These are phyloP conservation scores for Dolichotis patagonum DNA, from an alignment of 2,113 vertebrate species.

Conservation along the genomic window DNA sequence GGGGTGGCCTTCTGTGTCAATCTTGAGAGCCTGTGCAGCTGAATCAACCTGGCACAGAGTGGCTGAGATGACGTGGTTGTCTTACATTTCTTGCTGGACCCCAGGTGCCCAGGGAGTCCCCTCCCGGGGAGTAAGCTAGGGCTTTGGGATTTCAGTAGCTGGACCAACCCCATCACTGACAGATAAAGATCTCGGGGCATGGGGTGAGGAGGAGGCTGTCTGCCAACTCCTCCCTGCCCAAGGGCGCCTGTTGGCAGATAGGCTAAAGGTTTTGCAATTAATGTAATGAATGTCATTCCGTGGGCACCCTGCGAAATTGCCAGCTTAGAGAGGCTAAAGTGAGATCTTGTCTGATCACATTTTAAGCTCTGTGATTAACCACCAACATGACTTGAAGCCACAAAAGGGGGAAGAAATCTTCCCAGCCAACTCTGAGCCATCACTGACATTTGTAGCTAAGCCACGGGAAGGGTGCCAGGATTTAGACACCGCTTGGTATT, in stretches of 20 bases:
- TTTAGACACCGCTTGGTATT: not conserved
- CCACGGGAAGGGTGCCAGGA: not conserved
- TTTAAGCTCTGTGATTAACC: constrained; percentile 76
- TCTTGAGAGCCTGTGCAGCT: not conserved
- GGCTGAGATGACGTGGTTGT: not conserved
- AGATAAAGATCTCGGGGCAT: not conserved
- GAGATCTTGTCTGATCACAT: constrained; percentile 78
- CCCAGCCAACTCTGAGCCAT: constrained; percentile 25
- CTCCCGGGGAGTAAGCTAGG: not conserved
- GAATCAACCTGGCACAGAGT: not conserved
- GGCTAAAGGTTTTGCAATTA: constrained; percentile 57
- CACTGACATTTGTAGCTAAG: not conserved
- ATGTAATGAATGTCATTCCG: constrained; percentile 52
- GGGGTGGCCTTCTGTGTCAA: not conserved
- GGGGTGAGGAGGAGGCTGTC: not conserved
- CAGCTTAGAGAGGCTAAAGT: constrained; percentile 78
- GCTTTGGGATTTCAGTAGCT: not conserved
- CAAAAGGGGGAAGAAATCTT: not conserved
- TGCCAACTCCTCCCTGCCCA: not conserved
- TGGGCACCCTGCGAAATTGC: constrained; percentile 77
- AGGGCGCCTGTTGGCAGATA: not conserved
- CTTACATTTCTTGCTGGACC: not conserved
- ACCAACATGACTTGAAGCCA: constrained; percentile 44
- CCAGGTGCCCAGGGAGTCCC: not conserved
- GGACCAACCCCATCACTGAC: not conserved